Evolutionary conservation across 2,797 vertebrate species (phyloP).

Genomic region (Syngnathus acus): DNA sequence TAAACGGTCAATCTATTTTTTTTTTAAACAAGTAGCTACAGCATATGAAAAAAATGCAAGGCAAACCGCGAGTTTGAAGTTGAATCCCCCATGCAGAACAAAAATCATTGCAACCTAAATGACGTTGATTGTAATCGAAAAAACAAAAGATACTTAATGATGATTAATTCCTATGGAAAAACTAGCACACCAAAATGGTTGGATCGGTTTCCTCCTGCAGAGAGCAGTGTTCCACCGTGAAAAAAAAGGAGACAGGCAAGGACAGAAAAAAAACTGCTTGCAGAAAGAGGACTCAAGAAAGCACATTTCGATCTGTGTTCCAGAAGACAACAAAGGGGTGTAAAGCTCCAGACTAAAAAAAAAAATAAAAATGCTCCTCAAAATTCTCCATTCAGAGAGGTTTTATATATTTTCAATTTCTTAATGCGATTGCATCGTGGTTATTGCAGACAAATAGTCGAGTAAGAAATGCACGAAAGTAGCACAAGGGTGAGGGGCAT

Average conservation of each 20-base stretch:
- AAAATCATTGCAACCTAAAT: too few species aligned
- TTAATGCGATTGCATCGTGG: slow-evolving; percentile 21
- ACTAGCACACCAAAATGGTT: too few species aligned
- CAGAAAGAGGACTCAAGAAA: slow-evolving; percentile 19
- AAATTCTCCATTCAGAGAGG: not conserved
- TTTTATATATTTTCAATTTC: not conserved
- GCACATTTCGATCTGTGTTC: not conserved
- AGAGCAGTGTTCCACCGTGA: slow-evolving; percentile 51
- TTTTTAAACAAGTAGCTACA: too few species aligned
- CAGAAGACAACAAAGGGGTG: not conserved
- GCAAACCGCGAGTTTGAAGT: too few species aligned
- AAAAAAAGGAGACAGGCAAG: slow-evolving; percentile 5
- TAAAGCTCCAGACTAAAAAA: too few species aligned
- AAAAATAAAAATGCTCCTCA: not conserved
- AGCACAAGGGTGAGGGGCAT: slow-evolving; percentile 6
- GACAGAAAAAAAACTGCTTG: slow-evolving; percentile 21
- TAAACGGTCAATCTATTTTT: too few species aligned
- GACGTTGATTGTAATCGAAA: too few species aligned
- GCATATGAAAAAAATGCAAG: too few species aligned
- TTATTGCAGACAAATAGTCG: slow-evolving; percentile 18
- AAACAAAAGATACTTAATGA: too few species aligned
- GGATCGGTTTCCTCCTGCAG: slow-evolving; percentile 23
- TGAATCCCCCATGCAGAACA: too few species aligned
- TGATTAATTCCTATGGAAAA: too few species aligned
- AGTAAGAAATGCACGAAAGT: slow-evolving; percentile 10